Conservation (phyloP, 53 echinoderm and acorn worm species). For the Antedon mediterranea region DNA sequence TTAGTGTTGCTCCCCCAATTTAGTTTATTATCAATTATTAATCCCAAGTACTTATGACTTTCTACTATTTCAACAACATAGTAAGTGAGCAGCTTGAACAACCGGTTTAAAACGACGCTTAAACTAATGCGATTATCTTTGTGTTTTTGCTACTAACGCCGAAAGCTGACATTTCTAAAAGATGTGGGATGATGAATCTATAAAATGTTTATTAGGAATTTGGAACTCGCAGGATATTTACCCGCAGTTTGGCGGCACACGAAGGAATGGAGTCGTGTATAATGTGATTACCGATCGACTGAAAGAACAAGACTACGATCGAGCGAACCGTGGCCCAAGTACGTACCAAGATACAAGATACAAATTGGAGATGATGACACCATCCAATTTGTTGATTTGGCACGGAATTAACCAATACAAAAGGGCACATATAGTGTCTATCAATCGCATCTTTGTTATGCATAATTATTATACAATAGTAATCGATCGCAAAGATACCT, state of each 20-base stretch:
- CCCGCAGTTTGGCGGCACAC: not conserved
- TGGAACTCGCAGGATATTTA: not conserved
- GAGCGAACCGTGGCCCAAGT: not conserved
- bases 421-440: too few species aligned
- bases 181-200: slow-evolving; percentile 1
- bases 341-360: not conserved
- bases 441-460: too few species aligned
- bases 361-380: too few species aligned
- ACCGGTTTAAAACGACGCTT: not conserved
- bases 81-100: too few species aligned
- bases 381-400: too few species aligned
- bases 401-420: too few species aligned
- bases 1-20: too few species aligned
- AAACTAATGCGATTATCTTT: not conserved
- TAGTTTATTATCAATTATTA: too few species aligned
- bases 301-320: not conserved
- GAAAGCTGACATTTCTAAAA: not conserved
- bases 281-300: not conserved
- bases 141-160: not conserved
- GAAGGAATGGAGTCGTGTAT: not conserved
- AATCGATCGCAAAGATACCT: too few species aligned
- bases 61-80: too few species aligned
- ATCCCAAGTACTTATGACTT: too few species aligned
- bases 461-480: too few species aligned
- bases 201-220: not conserved